These are phyloP conservation scores for Mechanitis mazaeus DNA, from an alignment of 2,888 invertebrate species.

Conservation along the genomic window DNA sequence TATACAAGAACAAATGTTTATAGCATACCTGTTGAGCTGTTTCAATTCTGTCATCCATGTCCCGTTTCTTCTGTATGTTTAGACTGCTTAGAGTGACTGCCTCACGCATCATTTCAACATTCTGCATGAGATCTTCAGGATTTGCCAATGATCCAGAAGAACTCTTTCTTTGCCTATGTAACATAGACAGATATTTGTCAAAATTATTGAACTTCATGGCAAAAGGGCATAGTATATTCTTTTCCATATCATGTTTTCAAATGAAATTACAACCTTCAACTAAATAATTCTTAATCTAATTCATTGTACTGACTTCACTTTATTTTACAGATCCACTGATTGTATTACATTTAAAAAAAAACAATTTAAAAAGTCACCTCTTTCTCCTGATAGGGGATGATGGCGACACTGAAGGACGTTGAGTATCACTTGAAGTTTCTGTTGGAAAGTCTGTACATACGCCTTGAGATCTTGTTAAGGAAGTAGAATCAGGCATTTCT, in stretches of 20 bases:
- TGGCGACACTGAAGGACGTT: conserved; percentile 79
- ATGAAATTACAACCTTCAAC: no score
- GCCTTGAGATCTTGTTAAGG: conserved; percentile 83
- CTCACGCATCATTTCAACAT: conserved; percentile 47
- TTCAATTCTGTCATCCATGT: conserved; percentile 52
- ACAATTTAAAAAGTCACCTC: conserved; percentile 38
- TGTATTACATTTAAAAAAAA: no score
- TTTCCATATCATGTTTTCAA: no score
- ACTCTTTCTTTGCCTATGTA: conserved; percentile 58
- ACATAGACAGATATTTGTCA: background rate
- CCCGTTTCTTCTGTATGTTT: conserved; percentile 63
- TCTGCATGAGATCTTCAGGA: conserved; percentile 43
- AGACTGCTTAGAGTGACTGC: conserved; percentile 62
- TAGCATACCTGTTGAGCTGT: conserved; percentile 47
- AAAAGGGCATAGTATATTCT: no score
- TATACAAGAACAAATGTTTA: no score
- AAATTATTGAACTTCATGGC: no score
- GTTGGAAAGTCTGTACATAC: conserved; percentile 75
- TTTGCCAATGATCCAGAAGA: conserved; percentile 57
- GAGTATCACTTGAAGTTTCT: conserved; percentile 76
- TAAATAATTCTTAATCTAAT: no score
- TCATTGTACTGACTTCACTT: no score
- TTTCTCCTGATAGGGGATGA: conserved; percentile 76
- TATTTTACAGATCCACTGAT: no score
- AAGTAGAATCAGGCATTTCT: conserved; percentile 88